A percentile compares a stretch with the other conserved stretches of the same genome.
Evolutionary conservation across 2,113 vertebrate genomes (phyloP).

Genomic region (Spizaetus ornatus): DNA sequence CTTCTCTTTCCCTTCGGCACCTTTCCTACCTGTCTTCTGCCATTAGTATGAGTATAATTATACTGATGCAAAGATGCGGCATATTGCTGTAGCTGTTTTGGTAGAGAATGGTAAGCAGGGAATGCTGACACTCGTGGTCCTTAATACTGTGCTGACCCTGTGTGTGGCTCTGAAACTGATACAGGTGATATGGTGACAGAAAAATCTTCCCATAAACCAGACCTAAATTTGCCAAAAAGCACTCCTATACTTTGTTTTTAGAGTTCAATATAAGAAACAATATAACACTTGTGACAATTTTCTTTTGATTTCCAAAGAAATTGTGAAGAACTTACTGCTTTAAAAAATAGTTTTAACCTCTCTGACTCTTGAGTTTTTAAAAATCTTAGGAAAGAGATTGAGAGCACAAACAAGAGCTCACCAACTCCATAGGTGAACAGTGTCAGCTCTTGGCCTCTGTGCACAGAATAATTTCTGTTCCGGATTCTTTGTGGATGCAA

Average conservation of each 20-base stretch:
- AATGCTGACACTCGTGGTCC: neutral
- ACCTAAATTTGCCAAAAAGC: neutral
- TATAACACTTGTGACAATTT: neutral
- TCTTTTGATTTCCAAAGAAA: slow-evolving; percentile 31
- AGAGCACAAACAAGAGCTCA: slow-evolving; percentile 1
- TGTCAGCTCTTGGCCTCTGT: neutral
- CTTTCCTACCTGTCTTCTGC: neutral
- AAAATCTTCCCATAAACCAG: neutral
- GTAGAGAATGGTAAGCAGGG: neutral
- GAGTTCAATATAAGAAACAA: neutral
- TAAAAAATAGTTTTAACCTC: slow-evolving; percentile 42
- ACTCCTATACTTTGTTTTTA: neutral
- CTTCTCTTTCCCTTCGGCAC: neutral
- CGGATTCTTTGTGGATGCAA: neutral
- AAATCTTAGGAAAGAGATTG: neutral
- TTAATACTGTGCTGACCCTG: neutral
- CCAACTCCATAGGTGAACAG: neutral
- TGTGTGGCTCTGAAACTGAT: neutral
- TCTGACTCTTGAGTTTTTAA: slow-evolving; percentile 7
- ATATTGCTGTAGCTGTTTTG: neutral
- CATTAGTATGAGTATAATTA: neutral
- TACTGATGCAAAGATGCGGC: neutral
- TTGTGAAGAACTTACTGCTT: slow-evolving; percentile 14
- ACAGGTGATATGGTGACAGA: neutral
- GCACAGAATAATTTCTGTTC: neutral